phyloP scores from a whole-genome alignment of 2,888 invertebrate genomes.

The Meandrusa payeni region DNA sequence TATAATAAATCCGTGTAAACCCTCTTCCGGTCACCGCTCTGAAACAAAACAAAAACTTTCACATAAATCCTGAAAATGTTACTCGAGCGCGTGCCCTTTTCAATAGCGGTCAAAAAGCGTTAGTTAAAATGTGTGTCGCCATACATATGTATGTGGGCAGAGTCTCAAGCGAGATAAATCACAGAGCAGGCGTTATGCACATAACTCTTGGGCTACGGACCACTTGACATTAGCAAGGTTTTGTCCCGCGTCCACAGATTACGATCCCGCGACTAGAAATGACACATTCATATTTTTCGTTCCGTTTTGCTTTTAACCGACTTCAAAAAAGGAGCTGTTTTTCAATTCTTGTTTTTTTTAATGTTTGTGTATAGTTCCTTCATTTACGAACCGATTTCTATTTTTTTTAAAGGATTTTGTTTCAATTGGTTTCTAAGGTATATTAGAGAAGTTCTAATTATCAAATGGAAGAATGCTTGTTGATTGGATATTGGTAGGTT shows the following conservation, averaged over 20 bases:
- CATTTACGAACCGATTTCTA: too few relatives aligned
- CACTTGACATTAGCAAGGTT: conserved; percentile 70
- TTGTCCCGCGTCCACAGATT: conserved; percentile 39
- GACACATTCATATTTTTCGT: conserved; percentile 1
- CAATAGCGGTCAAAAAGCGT: conserved; percentile 45
- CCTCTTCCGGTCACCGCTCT: conserved; percentile 18
- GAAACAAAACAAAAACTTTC: conserved; percentile 40
- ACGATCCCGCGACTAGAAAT: conserved; percentile 12
- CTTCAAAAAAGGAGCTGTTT: too few relatives aligned
- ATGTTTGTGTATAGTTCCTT: too few relatives aligned
- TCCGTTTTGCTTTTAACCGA: too few relatives aligned
- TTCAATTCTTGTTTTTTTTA: too few relatives aligned
- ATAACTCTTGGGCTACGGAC: conserved; percentile 66
- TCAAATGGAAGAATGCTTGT: too few relatives aligned
- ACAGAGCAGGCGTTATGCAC: conserved; percentile 65
- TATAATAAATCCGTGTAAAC: neutral
- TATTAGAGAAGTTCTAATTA: too few relatives aligned
- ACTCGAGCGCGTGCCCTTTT: conserved; percentile 32
- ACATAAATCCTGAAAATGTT: conserved; percentile 43
- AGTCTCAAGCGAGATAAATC: conserved; percentile 66
- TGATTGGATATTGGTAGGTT: too few relatives aligned
- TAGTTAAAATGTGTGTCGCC: conserved; percentile 52
- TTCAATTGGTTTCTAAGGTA: too few relatives aligned
- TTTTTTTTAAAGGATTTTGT: too few relatives aligned
- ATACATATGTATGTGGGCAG: conserved; percentile 57